Conservation (phyloP, 2,113 vertebrate species). For the Hyla sarda region DNA sequence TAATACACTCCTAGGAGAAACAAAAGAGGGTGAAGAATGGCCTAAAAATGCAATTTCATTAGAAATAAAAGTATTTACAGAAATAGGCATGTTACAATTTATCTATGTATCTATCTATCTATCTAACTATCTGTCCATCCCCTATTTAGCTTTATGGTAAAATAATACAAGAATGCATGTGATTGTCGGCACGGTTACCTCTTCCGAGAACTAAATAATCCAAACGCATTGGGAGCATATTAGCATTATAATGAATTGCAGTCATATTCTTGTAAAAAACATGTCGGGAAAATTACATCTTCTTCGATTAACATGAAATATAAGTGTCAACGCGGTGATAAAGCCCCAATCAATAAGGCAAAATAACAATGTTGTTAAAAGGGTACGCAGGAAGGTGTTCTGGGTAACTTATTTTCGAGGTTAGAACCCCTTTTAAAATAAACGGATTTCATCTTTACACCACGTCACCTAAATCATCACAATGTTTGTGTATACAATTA, state of each 20-base stretch:
- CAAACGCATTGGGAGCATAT: constrained; percentile 87
- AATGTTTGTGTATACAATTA: constrained; percentile 99
- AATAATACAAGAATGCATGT: no score
- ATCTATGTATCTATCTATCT: not conserved
- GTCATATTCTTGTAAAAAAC: constrained; percentile 91
- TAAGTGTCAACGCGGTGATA: constrained; percentile 98
- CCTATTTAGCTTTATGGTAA: no score
- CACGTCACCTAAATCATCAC: constrained; percentile 99
- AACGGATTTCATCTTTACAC: constrained; percentile 99
- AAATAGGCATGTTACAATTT: no score
- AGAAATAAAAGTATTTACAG: no score
- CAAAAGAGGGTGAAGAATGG: no score
- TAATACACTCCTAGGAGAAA: no score
- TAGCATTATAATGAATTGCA: constrained; percentile 98
- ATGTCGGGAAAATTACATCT: constrained; percentile 93
- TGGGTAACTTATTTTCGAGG: constrained; percentile 88
- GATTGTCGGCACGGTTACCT: not conserved
- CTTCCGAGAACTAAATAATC: constrained; percentile 74
- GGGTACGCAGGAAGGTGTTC: constrained; percentile 89
- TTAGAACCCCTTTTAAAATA: constrained; percentile 99
- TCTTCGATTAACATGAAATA: constrained; percentile 99
- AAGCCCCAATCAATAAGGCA: constrained; percentile 98
- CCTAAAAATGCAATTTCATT: no score
- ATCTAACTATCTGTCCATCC: constrained; percentile 1
- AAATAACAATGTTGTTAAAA: constrained; percentile 99